Evolutionary conservation across 2,113 vertebrate genomes (phyloP), one percentile per base, ranked within the genome.

Genomic region (Scomber colias): DNA sequence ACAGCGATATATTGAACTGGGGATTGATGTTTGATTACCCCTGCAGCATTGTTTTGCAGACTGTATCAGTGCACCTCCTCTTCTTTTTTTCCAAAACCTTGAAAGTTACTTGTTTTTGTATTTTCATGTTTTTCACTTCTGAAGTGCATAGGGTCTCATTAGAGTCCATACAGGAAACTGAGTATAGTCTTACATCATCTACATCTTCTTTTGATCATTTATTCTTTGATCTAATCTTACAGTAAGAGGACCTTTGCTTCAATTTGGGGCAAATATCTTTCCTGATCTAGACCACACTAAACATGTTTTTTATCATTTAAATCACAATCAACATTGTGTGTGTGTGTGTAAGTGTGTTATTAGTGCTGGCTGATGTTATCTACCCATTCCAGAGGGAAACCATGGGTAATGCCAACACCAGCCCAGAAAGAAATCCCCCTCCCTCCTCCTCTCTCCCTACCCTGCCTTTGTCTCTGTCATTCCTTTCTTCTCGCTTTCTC

Each of bases 381-480:
- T 70, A 65, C 55, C 54, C 27, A 66, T 79, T 89, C 81, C 68
- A 79, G 68, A 86, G 73, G 84, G 83, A 87, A 87, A 76, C 71
- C 49, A 27, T 11, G 68, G 69, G 77, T 82, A 76, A 69, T 89
- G 80, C 83, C 87, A 85, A 82, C 71, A 77, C 56, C 77, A 85
- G 40, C 69, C 54, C 63, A 63, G 55, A 86, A 60, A 17, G 10
- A 72, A 64, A 81, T 73, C 67, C 77, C 50, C 19, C 27, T 31
- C 45, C n/a, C n/a, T 74, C 55, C 69, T 67, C 76, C 78, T 50
- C 45, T 56, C 69, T 75, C 13, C 30, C 48, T 49, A 53, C 79
- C 79, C 82, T 81, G 76, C 63, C 84, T 92, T 90, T 92, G 86
- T 91, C 81, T 90, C 63, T 55, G 30, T 68, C 40, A 15, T 63